These are phyloP conservation scores for Catotricha subobsoleta DNA, from an alignment of 2,888 invertebrate genomes.

Conservation along the genomic window DNA sequence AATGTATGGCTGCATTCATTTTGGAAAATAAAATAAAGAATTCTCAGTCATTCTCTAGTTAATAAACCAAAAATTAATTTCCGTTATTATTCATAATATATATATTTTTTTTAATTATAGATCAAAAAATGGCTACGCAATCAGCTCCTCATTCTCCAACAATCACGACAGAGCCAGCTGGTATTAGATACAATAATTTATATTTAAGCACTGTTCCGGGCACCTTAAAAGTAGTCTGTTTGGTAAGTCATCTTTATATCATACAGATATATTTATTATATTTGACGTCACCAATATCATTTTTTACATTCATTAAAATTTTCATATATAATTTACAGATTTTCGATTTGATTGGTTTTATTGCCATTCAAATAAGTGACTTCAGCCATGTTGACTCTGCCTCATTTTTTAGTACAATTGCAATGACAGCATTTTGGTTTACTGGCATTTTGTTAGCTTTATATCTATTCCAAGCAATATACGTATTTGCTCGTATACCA, in stretches of 20 bases:
- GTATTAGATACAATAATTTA: conserved; percentile 51
- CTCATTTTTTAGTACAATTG: conserved; percentile 56
- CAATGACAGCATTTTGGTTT: conserved; percentile 74
- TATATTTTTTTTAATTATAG: no score
- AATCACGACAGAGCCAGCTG: conserved; percentile 52
- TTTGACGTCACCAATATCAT: not conserved
- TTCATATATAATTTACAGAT: conserved; percentile 33
- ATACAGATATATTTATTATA: not conserved
- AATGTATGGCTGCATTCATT: no score
- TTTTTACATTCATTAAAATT: not conserved
- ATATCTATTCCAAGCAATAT: conserved; percentile 72
- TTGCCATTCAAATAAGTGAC: conserved; percentile 52
- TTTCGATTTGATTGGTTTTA: conserved; percentile 57
- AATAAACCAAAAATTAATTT: no score
- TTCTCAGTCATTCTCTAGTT: not conserved
- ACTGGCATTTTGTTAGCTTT: conserved; percentile 58
- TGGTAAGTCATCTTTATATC: conserved; percentile 41
- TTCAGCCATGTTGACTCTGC: conserved; percentile 38
- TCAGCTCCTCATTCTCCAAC: conserved; percentile 52
- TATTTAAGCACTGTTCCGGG: conserved; percentile 58
- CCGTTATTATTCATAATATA: no score
- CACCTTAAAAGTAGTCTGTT: conserved; percentile 53
- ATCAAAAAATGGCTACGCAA: conserved; percentile 21
- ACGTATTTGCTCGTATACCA: conserved; percentile 67
- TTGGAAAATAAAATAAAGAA: not conserved